phyloP scores from a whole-genome alignment of 2,888 invertebrate species.

The Stegophylla sp. region DNA sequence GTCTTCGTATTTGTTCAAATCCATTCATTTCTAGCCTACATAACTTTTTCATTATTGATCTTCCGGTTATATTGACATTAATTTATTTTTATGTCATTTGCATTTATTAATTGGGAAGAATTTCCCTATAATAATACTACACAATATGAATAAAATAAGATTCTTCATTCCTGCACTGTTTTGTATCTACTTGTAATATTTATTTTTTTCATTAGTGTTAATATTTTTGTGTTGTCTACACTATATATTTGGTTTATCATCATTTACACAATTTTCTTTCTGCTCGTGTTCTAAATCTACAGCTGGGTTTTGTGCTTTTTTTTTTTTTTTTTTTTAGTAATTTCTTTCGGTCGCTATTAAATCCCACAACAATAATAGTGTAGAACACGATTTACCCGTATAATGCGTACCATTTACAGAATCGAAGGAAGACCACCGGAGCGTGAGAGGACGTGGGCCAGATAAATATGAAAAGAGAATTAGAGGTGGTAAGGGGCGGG shows the following conservation, averaged over 20 bases:
- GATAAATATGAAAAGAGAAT: neutral
- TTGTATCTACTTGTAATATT: neutral
- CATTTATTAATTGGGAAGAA: no score
- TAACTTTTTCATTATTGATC: neutral
- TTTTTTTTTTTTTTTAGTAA: neutral
- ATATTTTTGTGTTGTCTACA: neutral
- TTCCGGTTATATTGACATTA: neutral
- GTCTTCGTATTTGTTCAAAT: neutral
- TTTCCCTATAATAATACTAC: no score
- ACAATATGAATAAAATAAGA: no score
- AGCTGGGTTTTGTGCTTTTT: neutral
- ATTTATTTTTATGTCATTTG: no score
- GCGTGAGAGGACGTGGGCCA: neutral
- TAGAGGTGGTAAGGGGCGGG: neutral
- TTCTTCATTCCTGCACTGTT: neutral
- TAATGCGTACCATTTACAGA: conserved; percentile 27
- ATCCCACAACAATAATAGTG: neutral
- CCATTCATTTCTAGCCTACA: neutral
- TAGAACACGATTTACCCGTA: conserved; percentile 31
- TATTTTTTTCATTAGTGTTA: neutral
- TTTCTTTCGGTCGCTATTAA: neutral
- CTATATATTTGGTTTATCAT: neutral
- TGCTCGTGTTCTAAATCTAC: neutral
- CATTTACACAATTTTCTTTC: conserved; percentile 16
- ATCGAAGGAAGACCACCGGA: neutral